Conservation (phyloP, 2,797 vertebrate species). For the Mormyrus proboscirostris region DNA sequence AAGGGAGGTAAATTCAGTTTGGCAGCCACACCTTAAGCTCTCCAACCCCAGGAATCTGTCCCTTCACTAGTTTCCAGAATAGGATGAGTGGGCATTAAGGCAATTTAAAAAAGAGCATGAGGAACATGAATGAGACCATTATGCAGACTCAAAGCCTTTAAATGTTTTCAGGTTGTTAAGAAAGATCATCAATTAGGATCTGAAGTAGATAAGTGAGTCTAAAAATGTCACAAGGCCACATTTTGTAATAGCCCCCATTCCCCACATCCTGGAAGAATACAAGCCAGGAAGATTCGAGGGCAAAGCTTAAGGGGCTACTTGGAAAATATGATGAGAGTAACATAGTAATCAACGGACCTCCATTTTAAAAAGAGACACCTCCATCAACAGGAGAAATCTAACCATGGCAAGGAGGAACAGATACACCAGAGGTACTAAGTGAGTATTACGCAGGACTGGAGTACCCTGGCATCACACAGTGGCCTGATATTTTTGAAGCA, state of each 20-base stretch:
- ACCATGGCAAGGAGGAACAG: neutral
- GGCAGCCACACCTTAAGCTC: neutral
- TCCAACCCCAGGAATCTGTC: neutral
- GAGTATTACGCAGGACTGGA: neutral
- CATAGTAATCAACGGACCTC: neutral
- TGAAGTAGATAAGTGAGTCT: neutral
- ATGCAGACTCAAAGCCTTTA: neutral
- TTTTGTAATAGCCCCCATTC: neutral
- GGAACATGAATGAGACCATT: neutral
- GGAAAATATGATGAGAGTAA: neutral
- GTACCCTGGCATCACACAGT: neutral
- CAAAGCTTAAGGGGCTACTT: neutral
- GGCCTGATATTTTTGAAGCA: neutral
- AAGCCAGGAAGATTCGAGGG: neutral
- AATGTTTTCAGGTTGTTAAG: slow-evolving; percentile 14
- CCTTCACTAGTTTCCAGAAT: neutral
- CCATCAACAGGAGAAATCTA: neutral
- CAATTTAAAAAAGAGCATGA: neutral
- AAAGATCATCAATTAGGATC: slow-evolving; percentile 23
- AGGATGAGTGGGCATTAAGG: neutral
- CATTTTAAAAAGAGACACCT: neutral
- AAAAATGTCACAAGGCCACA: neutral
- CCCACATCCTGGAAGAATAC: neutral
- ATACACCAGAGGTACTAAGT: neutral
- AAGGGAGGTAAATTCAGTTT: slow-evolving; percentile 54